Percentiles rank a stretch among this genome's conserved stretches.
phyloP scores from a whole-genome alignment of 2,888 invertebrate genomes.

The Parnassius glacialis region DNA sequence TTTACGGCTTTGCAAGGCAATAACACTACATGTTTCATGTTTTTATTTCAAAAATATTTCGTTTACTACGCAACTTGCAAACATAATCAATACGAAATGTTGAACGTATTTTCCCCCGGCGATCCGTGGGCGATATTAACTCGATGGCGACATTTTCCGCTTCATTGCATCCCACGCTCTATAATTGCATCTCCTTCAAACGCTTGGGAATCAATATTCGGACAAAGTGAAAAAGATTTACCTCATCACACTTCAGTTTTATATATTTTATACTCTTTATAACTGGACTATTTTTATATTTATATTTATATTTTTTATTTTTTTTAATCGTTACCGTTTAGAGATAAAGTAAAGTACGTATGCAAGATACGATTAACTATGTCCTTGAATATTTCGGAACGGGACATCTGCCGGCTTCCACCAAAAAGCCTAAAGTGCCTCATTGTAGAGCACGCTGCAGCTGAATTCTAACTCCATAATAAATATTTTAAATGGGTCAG shows the following conservation, averaged over 20 bases:
- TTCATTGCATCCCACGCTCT: not conserved
- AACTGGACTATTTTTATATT: not conserved
- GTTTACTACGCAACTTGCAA: too few relatives aligned
- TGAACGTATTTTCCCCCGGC: not conserved
- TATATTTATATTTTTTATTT: not conserved
- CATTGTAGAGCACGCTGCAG: too few relatives aligned
- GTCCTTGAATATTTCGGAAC: too few relatives aligned
- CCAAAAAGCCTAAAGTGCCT: too few relatives aligned
- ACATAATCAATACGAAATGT: too few relatives aligned
- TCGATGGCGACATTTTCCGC: not conserved
- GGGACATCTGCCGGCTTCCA: too few relatives aligned
- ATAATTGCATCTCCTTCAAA: slow-evolving; percentile 15
- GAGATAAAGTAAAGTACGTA: too few relatives aligned
- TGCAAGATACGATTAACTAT: too few relatives aligned
- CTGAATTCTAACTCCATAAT: too few relatives aligned
- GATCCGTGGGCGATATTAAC: not conserved
- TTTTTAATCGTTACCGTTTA: not conserved
- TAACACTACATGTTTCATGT: not conserved
- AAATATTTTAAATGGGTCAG: too few relatives aligned
- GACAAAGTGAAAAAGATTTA: slow-evolving; percentile 1
- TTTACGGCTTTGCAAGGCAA: not conserved
- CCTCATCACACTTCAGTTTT: not conserved
- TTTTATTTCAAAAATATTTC: too few relatives aligned
- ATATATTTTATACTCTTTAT: not conserved
- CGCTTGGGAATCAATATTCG: slow-evolving; percentile 3